These are phyloP conservation scores for Bryconaethiops microstoma DNA, from an alignment of 2,797 vertebrate species.

Conservation along the genomic window DNA sequence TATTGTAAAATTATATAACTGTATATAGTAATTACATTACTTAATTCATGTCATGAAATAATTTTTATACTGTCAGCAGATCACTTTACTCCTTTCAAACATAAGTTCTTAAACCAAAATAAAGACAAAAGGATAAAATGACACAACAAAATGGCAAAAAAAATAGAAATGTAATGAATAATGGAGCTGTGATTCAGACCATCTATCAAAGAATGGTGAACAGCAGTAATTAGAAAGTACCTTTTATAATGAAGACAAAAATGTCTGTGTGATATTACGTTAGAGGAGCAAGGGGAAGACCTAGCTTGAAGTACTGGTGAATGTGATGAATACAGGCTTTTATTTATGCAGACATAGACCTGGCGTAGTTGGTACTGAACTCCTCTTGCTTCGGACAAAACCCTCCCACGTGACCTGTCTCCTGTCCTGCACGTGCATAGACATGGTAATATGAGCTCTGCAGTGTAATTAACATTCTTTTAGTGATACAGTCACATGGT, in stretches of 20 bases:
- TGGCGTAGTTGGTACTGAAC: not conserved
- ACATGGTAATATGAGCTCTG: constrained; percentile 40
- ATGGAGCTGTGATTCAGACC: not conserved
- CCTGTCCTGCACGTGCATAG: constrained; percentile 38
- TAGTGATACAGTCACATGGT: constrained; percentile 46
- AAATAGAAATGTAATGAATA: no score
- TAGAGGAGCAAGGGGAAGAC: not conserved
- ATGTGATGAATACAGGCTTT: not conserved
- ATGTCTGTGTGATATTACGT: not conserved
- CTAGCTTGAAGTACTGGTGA: not conserved
- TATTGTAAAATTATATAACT: no score
- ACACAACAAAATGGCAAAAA: no score
- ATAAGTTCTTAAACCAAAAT: no score
- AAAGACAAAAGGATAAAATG: no score
- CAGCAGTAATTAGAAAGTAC: not conserved
- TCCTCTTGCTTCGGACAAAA: not conserved
- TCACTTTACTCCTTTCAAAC: no score
- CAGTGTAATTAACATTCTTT: constrained; percentile 51
- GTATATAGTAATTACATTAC: no score
- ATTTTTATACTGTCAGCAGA: no score
- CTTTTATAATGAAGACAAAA: not conserved
- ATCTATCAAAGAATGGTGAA: not conserved
- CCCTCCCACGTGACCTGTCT: not conserved
- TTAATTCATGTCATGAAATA: no score
- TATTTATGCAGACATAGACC: not conserved